These are phyloP conservation scores for Crotalus tigris DNA, from an alignment of 2,113 vertebrate genomes.

Conservation along the genomic window DNA sequence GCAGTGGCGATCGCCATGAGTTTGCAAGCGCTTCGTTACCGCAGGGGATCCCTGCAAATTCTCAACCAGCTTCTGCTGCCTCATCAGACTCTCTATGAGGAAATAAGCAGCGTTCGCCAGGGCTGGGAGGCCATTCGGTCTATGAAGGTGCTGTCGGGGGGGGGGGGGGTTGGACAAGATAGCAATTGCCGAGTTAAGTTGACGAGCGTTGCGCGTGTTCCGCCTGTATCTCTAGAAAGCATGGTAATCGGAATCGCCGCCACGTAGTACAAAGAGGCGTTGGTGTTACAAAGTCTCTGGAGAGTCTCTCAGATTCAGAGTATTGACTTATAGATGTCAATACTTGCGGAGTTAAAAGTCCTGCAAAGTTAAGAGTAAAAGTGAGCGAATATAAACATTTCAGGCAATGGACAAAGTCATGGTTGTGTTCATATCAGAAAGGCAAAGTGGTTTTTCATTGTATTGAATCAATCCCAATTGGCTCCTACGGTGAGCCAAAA, in stretches of 20 bases:
- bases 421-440: not conserved
- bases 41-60: slow-evolving; percentile 78
- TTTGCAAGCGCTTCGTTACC: slow-evolving; percentile 72
- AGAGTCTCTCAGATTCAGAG: not conserved
- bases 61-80: slow-evolving; percentile 85
- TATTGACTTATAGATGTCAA: too few species aligned
- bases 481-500: not conserved
- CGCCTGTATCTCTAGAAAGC: not conserved
- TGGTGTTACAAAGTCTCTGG: not conserved
- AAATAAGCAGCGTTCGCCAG: slow-evolving; percentile 73
- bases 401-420: not conserved
- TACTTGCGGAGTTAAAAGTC: not conserved
- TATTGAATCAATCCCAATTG: not conserved
- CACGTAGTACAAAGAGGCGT: not conserved
- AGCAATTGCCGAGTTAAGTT: not conserved
- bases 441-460: not conserved
- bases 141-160: slow-evolving; percentile 75
- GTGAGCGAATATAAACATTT: not conserved
- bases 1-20: slow-evolving; percentile 61
- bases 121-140: slow-evolving; percentile 79
- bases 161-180: not conserved
- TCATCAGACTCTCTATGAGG: slow-evolving; percentile 74
- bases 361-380: not conserved
- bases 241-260: not conserved
- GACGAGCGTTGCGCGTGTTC: not conserved